A percentile compares a stretch with the other conserved stretches of the same genome.
Conservation (phyloP, 2,113 vertebrate species). For the Riparia riparia region DNA sequence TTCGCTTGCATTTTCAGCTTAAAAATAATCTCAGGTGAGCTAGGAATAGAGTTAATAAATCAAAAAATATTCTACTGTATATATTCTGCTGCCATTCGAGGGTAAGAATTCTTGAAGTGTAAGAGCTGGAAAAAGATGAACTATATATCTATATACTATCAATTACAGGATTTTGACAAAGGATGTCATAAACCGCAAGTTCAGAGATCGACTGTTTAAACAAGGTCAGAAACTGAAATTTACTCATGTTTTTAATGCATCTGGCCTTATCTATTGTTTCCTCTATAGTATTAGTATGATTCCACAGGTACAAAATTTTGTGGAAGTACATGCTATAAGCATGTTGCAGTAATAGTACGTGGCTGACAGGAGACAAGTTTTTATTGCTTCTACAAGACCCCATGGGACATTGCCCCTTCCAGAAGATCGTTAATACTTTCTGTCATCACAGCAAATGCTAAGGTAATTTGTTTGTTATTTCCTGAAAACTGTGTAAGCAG, state of each 20-base stretch:
- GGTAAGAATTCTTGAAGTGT: background rate
- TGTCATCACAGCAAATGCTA: background rate
- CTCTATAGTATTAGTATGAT: background rate
- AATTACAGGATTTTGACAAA: background rate
- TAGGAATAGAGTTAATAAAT: background rate
- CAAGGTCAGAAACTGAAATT: background rate
- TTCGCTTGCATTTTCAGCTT: background rate
- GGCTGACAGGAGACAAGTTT: background rate
- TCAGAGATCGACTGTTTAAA: conserved; percentile 14
- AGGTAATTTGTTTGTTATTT: background rate
- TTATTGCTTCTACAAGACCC: background rate
- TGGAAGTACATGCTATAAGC: background rate
- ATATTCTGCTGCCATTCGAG: background rate
- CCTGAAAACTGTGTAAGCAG: background rate
- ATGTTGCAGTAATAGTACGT: background rate
- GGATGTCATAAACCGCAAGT: background rate
- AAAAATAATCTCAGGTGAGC: background rate
- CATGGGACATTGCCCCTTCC: background rate
- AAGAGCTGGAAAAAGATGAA: background rate
- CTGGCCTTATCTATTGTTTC: background rate
- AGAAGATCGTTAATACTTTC: background rate
- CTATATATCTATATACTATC: background rate
- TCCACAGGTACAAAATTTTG: background rate
- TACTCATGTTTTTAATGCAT: background rate
- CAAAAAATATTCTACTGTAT: background rate